A percentile compares a stretch with the other conserved stretches of the same genome.
These are phyloP conservation scores for Willisornis vidua DNA, from an alignment of 2,113 vertebrate genomes.

Conservation along the genomic window DNA sequence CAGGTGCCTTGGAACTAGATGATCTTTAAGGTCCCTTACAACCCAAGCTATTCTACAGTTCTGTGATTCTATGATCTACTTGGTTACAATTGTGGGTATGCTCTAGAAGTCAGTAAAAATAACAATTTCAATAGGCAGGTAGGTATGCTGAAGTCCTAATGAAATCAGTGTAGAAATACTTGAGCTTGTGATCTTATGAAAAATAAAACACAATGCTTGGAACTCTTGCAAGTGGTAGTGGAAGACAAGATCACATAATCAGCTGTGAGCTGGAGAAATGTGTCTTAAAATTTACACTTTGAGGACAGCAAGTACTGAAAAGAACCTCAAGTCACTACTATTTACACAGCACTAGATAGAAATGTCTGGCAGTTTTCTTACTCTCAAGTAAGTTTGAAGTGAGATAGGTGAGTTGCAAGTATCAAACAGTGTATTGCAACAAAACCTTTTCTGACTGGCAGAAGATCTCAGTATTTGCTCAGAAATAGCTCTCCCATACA, in stretches of 20 bases:
- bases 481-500: not conserved
- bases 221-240: not conserved
- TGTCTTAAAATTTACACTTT: not conserved
- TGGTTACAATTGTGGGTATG: not conserved
- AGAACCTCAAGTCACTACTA: not conserved
- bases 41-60: not conserved
- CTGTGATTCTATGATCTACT: not conserved
- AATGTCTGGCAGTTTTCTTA: not conserved
- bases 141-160: not conserved
- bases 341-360: not conserved
- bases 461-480: not conserved
- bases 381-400: not conserved
- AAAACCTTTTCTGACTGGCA: not conserved
- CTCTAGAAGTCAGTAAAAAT: not conserved
- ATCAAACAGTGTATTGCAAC: not conserved
- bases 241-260: not conserved
- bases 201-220: not conserved
- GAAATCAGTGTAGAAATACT: not conserved
- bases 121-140: not conserved
- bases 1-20: not conserved
- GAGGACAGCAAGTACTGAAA: not conserved
- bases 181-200: not conserved
- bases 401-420: not conserved
- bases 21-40: not conserved
- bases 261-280: not conserved